Base-by-base conservation (phyloP, 2,797 vertebrate species). In the Babyrousa celebensis region DNA sequence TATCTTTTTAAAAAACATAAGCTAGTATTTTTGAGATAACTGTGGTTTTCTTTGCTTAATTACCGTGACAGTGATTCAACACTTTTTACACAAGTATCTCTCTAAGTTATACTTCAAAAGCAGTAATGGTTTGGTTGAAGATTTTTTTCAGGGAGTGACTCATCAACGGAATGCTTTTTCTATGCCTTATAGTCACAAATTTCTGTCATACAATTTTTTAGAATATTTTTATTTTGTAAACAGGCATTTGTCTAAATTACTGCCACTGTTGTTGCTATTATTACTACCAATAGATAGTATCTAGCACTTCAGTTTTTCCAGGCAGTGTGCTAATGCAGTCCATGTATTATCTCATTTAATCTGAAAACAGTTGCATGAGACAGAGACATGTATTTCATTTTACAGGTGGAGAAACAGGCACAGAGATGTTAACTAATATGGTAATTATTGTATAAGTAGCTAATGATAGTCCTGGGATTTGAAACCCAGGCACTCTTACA, bases 211-310 rank as follows among this genome's bases (percentile, higher is more conserved):
- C 17, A 70, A 63, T 72, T 68, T 92, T 79, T n/a, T n/a, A 67
- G 40, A 83, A n/a, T 52, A 86, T 75, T 68, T 92, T 12, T 18
- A 85, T 56, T 65, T 92, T 95, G 21, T 68, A 93, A 80, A 62
- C 25, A 77, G 36, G 60, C 4, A 65, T 60, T 94, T 90, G 43
- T 88, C 23, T 80, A 29, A 58, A 87, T 97, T 32, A 71, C 52
- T 36, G 16, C 8, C 18, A 27, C 32, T 90, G 29, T 12, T 16
- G 11, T 85, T 90, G 40, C 3, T 85, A 21, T 67, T 85, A 27
- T 91, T 87, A 40, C 15, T 48, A 10, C 12, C 20, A 63, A n/a
- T 68, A 96, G n/a, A n/a, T 77, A 89, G 72, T 65, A 71, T 54
- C 68, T 90, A 67, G 63, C 62, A 77, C 43, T 92, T 89, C 83